Evolutionary conservation across 2,888 invertebrate genomes (phyloP), one percentile per base, ranked within the genome.

Genomic region (Pseudanteris insignis): DNA sequence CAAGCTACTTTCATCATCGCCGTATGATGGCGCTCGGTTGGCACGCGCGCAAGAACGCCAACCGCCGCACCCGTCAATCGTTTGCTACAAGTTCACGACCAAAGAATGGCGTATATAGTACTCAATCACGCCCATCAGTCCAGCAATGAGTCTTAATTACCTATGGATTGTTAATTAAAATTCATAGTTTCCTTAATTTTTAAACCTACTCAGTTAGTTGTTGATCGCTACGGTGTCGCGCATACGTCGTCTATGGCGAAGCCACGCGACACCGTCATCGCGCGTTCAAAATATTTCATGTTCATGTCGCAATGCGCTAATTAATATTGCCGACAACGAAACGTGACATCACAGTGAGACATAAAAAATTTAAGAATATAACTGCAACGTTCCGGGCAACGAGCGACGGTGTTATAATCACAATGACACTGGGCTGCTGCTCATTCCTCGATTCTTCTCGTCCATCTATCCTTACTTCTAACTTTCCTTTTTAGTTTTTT

Each of bases 41-140:
- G n/a, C n/a, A n/a, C n/a, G n/a, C n/a, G n/a, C n/a, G n/a, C n/a
- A n/a, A n/a, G 24, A 28, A 36, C 25, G 28, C 32, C 29, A 15
- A 13, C 25, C 41, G 44, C 26, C 46, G 33, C 55, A 30, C 28
- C 43, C 34, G 47, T 55, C 47, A 37, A 26, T 36, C 54, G 54
- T 54, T 36, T 36, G 46, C 50, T 24, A 30, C 32, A 14, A 37
- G 29, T 30, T n/a, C 46, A 41, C 48, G 51, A 55, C 28, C 55
- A 55, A 54, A 37, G 29, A 54, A 54, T 55, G 55, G 48, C 43
- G 30, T 44, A 46, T 58, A 58, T 64, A 64, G 58, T 64, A 61
- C 64, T 48, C 44, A 65, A 74, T 76, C 77, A 76, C 75, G 75
- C 77, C 74, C 74, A 69, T 74, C 70, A 68, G 73, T 73, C 73